A percentile compares a stretch with the other conserved stretches of the same genome.
phyloP scores from a whole-genome alignment of 2,113 vertebrate genomes.

The Philantomba maxwellii region DNA sequence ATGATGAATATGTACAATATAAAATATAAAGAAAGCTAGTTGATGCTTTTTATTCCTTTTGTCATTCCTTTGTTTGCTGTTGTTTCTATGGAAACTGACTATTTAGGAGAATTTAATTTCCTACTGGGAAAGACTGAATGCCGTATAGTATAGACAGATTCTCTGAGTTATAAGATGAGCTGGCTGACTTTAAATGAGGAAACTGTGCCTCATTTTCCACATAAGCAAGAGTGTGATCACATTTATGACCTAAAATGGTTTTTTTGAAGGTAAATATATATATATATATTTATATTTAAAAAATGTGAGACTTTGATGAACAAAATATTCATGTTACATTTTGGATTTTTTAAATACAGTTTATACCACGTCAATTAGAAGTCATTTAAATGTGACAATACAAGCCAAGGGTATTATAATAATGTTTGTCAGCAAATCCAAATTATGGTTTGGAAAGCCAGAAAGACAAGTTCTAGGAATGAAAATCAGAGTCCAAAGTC shows the following conservation, averaged over 20 bases:
- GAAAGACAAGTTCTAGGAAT: background rate
- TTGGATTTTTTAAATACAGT: background rate
- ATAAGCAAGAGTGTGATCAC: background rate
- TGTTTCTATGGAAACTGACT: background rate
- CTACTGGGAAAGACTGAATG: background rate
- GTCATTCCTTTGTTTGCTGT: background rate
- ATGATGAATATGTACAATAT: background rate
- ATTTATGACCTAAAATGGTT: background rate
- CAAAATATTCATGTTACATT: background rate
- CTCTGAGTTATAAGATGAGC: background rate
- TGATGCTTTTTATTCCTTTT: background rate
- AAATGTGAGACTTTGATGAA: background rate
- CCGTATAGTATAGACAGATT: background rate
- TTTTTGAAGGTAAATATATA: background rate
- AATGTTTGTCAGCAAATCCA: background rate
- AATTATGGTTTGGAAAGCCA: background rate
- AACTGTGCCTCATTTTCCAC: background rate
- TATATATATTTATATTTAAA: background rate
- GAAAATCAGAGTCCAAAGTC: background rate
- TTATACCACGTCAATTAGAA: background rate
- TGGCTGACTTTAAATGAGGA: background rate
- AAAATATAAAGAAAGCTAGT: background rate
- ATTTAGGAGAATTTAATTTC: background rate
- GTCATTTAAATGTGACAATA: background rate
- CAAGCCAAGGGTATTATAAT: background rate